Evolutionary conservation across 2,113 vertebrate genomes (phyloP), one percentile per base, ranked within the genome.

Genomic region (Danionella cerebrum): DNA sequence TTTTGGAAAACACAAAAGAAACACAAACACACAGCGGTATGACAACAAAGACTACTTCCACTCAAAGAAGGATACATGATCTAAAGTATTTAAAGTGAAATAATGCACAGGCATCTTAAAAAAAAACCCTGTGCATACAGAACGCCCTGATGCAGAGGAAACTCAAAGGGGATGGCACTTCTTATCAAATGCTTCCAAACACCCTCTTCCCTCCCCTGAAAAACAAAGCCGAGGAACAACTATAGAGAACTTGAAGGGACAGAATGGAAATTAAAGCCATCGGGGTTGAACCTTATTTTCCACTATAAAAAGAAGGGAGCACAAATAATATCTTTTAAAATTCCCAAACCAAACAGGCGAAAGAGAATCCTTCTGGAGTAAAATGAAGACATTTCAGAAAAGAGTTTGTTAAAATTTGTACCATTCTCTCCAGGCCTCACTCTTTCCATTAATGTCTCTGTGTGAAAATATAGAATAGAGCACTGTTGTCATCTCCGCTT

Each of bases 391-490:
- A 82, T 82, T 82, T 87, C 84, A 82, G 81, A 87, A 89, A n/a
- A 89, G 83, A 82, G 70, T 64, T 77, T 78, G 72, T 83, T 79
- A 88, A 89, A 78, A 52, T 42, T 55, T 76, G 76, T 66, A 73
- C 81, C 79, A 72, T 80, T 78, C 79, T 83, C 72, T 42, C 70
- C 67, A 71, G 75, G 55, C 74, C 77, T 75, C 72, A 76, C 81
- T 83, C 83, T 79, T 79, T 82, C 77, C 81, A 80, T 80, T 83
- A 78, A 83, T 74, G 84, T 84, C 89, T 91, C 82, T 86, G 83
- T 92, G 90, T 80, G 89, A 93, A 94, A 94, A 93, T 93, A 93
- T 90, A 91, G 83, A 84, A 74, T 79, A 82, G 81, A 85, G 84
- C 83, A 84, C 82, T 85, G 75, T 73, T n/a, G n/a, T 80, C 75